Conservation (phyloP, 2,113 vertebrate species). For the Leptosomus discolor region DNA sequence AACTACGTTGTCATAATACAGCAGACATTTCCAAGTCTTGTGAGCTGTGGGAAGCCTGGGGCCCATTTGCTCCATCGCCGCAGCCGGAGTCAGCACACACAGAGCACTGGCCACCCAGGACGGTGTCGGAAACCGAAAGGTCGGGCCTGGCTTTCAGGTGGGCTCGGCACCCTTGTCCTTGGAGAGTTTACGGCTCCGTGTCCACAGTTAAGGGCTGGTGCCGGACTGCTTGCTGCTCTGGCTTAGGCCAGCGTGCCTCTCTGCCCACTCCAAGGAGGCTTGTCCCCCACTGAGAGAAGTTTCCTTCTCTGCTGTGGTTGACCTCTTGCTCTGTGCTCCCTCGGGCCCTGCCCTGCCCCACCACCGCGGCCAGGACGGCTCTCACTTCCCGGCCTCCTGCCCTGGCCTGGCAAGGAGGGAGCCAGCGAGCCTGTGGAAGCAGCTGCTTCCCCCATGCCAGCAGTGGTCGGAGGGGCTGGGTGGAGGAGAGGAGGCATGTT, state of each 20-base stretch:
- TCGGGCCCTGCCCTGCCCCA: no score
- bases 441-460: not conserved
- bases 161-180: fast-evolving
- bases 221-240: fast-evolving
- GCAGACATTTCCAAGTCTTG: not conserved
- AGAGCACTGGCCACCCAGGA: fast-evolving
- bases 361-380: no score
- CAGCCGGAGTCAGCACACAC: fast-evolving
- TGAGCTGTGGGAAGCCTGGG: not conserved
- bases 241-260: not conserved
- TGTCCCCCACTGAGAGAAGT: fast-evolving
- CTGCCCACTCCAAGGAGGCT: not conserved
- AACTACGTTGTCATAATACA: fast-evolving
- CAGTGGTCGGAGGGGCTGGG: fast-evolving
- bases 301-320: fast-evolving
- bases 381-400: not conserved
- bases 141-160: fast-evolving
- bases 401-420: fast-evolving
- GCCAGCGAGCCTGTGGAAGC: not conserved
- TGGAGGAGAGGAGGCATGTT: fast-evolving
- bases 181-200: fast-evolving
- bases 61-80: fast-evolving
- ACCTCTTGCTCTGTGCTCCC: not conserved
- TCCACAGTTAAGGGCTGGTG: fast-evolving
- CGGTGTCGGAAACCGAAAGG: fast-evolving